Conservation (phyloP, 23 tunicate species). For the Botrylloides violaceus region DNA sequence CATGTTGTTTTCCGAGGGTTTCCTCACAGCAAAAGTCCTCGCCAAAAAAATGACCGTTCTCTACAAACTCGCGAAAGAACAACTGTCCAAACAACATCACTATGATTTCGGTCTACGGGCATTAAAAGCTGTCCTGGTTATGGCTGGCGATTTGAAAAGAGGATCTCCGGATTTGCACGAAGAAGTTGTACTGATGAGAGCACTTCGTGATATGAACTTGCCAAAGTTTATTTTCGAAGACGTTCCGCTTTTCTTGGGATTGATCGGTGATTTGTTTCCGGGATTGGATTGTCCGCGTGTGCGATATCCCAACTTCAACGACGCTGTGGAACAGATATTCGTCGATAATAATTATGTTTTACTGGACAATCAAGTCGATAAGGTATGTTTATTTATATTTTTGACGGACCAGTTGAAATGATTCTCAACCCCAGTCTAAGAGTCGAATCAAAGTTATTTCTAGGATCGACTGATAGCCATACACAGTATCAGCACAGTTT, state of each 20-base stretch:
- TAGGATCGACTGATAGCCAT: not conserved
- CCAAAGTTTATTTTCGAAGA: constrained; percentile 99
- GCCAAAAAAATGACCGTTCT: constrained; percentile 98
- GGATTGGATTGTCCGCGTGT: constrained; percentile 96
- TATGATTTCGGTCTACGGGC: constrained; percentile 99
- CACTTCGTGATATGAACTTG: constrained; percentile 96
- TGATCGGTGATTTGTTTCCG: constrained; percentile 94
- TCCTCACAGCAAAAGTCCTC: constrained; percentile 86
- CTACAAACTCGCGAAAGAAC: constrained; percentile 96
- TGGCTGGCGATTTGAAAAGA: constrained; percentile 98
- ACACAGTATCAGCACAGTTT: not conserved
- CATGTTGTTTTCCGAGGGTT: constrained; percentile 96
- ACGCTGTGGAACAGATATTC: constrained; percentile 83
- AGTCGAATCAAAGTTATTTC: too few relatives aligned
- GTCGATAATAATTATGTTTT: constrained; percentile 60
- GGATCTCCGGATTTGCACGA: constrained; percentile 90
- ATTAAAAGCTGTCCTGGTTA: constrained; percentile 84
- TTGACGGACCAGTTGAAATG: too few relatives aligned
- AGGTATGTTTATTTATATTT: too few relatives aligned
- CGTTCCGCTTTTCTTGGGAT: constrained; percentile 91
- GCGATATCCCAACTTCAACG: constrained; percentile 97
- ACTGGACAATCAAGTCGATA: constrained; percentile 89
- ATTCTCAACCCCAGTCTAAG: too few relatives aligned
- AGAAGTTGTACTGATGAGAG: constrained; percentile 97
- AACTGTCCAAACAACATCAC: constrained; percentile 96